phyloP scores from a whole-genome alignment of 2,113 vertebrate genomes.

The Mastomys coucha region DNA sequence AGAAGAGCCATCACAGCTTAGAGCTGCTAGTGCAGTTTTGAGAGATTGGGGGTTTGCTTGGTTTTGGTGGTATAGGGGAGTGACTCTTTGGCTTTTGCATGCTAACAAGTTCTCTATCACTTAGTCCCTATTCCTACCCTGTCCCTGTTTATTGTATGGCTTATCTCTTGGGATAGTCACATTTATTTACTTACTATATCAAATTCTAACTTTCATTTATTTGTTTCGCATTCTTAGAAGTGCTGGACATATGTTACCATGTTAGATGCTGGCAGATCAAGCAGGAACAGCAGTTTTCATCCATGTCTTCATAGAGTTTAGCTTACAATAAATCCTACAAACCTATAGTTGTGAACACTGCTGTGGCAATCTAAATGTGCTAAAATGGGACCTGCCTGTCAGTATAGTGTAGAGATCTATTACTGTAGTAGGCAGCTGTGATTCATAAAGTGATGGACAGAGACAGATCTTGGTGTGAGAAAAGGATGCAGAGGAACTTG shows the following conservation, averaged over 20 bases:
- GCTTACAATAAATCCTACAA: background rate
- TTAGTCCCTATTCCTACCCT: background rate
- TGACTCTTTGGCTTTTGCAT: background rate
- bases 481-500: background rate
- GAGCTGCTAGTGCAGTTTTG: background rate
- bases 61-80: background rate
- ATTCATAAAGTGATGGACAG: background rate
- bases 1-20: background rate
- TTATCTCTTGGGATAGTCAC: constrained; percentile 5
- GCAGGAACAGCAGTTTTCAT: background rate
- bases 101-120: background rate
- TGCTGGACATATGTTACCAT: background rate
- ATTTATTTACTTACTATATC: constrained; percentile 26
- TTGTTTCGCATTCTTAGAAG: background rate
- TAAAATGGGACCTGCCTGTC: background rate
- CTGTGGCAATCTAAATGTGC: background rate
- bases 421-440: background rate
- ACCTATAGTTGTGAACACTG: background rate
- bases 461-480: background rate
- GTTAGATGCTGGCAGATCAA: background rate
- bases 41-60: background rate
- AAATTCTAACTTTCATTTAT: constrained; percentile 13
- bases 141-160: background rate
- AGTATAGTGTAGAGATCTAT: background rate
- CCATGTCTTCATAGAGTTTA: background rate